Evolutionary conservation across 2,797 vertebrate genomes (phyloP), one percentile per base, ranked within the genome.

Genomic region (Melopsittacus undulatus): DNA sequence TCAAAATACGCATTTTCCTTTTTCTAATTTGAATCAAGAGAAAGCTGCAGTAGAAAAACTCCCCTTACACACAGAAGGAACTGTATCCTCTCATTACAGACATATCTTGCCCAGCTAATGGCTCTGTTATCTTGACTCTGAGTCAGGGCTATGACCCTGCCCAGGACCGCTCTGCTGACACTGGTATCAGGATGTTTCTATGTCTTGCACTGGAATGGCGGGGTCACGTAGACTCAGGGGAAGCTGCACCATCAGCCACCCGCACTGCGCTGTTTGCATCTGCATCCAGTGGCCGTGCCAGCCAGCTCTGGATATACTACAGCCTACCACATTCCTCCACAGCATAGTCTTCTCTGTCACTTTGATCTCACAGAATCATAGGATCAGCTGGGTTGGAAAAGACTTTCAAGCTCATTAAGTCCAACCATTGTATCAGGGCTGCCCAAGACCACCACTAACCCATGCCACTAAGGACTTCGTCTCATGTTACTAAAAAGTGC

Each of bases 61-160:
- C 30, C 11, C 20, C 23, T 79, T 59, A 62, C 42, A 69, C 15
- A 32, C 6, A 56, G 77, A 56, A 89, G 89, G 86, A 95, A 96
- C 54, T 14, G 27, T 90, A 95, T 93, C 77, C 90, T 88, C 90
- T 93, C 88, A 93, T 97, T 96, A 94, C 67, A 92, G 81, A 82
- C 11, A 93, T 59, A 20, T 54, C 83, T 82, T 79, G 77, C 83
- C 80, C 80, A 95, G 83, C 59, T 91, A 89, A 95, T 56, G 49
- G 34, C 30, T 59, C 48, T 80, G 61, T 67, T 63, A 90, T 90
- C 83, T 95, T 23, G 1, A 19, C 51, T 92, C 91, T 79, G 70
- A 54, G 77, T 10, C 40, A 43, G 57, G 76, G 69, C 85, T 75
- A 16, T 86, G 88, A 92, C 90, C 89, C 64, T 68, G 76, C 15